Conservation (phyloP, 2,888 invertebrate species). For the Drosophila meridionalis region DNA sequence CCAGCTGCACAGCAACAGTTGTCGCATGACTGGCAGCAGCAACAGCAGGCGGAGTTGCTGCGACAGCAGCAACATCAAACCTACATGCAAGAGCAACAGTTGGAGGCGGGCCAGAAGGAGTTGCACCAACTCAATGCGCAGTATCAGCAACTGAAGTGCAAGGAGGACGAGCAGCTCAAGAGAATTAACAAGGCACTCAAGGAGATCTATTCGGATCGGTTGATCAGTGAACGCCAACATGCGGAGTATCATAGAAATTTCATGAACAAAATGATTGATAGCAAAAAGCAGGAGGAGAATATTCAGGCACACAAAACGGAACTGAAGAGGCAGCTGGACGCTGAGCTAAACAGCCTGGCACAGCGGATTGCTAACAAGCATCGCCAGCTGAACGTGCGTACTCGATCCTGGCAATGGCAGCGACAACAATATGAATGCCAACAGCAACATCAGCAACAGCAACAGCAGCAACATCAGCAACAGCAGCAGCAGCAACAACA, state of each 20-base stretch:
- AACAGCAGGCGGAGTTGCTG: slow-evolving; percentile 9
- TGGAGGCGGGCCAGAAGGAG: slow-evolving; percentile 28
- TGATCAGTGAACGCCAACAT: slow-evolving; percentile 50
- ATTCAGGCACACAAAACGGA: slow-evolving; percentile 30
- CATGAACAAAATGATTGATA: slow-evolving; percentile 57
- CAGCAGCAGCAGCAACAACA: slow-evolving; percentile 12
- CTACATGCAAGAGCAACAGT: slow-evolving; percentile 26
- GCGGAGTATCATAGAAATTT: slow-evolving; percentile 62
- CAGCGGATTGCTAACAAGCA: slow-evolving; percentile 38
- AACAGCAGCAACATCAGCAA: neutral
- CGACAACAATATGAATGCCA: slow-evolving; percentile 21
- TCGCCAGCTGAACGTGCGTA: slow-evolving; percentile 27
- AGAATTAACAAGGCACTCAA: slow-evolving; percentile 33
- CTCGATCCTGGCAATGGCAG: slow-evolving; percentile 21
- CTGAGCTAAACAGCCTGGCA: slow-evolving; percentile 30
- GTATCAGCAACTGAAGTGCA: slow-evolving; percentile 39
- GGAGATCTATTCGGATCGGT: slow-evolving; percentile 36
- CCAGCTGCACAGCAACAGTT: slow-evolving; percentile 18
- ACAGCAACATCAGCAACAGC: neutral
- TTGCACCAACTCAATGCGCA: slow-evolving; percentile 53
- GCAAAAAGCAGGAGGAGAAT: slow-evolving; percentile 50
- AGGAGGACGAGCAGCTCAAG: slow-evolving; percentile 49
- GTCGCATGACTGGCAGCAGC: slow-evolving; percentile 13
- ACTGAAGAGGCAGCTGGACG: slow-evolving; percentile 20
- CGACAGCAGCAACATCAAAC: slow-evolving; percentile 32